Base-by-base conservation (phyloP, 2,888 invertebrate genomes). In the Chymomyza fuscimana region DNA sequence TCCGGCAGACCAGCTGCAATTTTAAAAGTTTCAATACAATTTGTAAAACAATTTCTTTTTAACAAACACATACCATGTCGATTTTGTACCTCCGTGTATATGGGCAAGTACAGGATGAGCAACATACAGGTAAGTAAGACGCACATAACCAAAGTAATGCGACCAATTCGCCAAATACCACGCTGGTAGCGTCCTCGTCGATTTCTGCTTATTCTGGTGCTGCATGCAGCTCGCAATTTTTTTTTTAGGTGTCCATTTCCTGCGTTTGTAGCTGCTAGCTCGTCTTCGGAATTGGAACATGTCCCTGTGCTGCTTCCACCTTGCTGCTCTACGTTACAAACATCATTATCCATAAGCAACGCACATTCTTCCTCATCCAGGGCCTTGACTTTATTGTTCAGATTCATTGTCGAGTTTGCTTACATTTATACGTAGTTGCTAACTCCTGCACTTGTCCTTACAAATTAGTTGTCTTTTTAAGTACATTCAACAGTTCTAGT, bases 1-100 rank as follows among this genome's bases (percentile, higher is more conserved):
- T 96, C 96, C 72, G 92, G 92, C 88, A 93, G 90, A 69, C 92
- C 92, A 77, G 92, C 93, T 92, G 89, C 91, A 89, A 76, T 59
- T 29, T 32, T 6, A 46, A 12, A 1, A 2, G 10, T 2, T 36
- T 36, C n/a, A 36, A 25, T 25, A 5, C 40, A 46, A 46, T 2
- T 46, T 12, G 2, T 12, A 50, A 61, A 36, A 25, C n/a, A 36
- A 10, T 58, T n/a, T 16, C 19, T 7, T 32, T 32, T 32, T 32
- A 32, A 32, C 5, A 40, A 4, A 15, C 5, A 80, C 85, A 79
- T 77, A 91, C 91, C 87, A 70, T 86, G 83, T 46, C 91, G 82
- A 63, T 87, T 81, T 50, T 87, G 87, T 6, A 88, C 80, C 80
- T 86, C 85, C 73, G 89, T 82, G 70, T 87, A 90, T 7, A 91